Conservation (phyloP, 2,797 vertebrate species). For the Anolis apletophallus region DNA sequence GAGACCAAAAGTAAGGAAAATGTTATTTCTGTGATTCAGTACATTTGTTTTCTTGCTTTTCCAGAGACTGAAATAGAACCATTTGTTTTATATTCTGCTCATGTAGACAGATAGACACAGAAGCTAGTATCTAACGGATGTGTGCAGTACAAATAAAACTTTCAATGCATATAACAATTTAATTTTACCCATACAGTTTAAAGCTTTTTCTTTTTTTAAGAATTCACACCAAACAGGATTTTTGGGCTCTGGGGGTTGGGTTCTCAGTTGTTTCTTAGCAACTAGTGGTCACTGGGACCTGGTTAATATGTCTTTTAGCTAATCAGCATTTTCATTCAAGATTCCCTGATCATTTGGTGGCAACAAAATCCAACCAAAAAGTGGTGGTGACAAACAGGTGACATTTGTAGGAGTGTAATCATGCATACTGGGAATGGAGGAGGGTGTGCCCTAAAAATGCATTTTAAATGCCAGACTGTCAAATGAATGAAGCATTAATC, state of each 20-base stretch:
- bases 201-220: background rate
- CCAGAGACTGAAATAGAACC: constrained; percentile 2
- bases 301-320: background rate
- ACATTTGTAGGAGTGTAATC: background rate
- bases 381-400: too few relatives aligned
- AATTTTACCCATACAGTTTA: background rate
- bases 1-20: background rate
- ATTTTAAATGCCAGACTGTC: constrained; percentile 8
- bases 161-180: constrained; percentile 11
- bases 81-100: constrained; percentile 13
- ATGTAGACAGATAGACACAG: background rate
- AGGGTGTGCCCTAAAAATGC: background rate
- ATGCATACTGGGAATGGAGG: background rate
- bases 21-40: constrained; percentile 13
- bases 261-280: constrained; percentile 29
- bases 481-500: background rate
- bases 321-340: constrained; percentile 8
- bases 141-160: background rate
- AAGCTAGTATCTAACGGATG: background rate
- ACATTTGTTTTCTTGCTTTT: constrained; percentile 10
- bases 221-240: background rate
- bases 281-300: constrained; percentile 16
- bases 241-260: background rate
- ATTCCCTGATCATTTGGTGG: background rate
- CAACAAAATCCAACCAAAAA: background rate